Evolutionary conservation across 2,113 vertebrate species (phyloP), one percentile per base, ranked within the genome.

Genomic region (Ia io): DNA sequence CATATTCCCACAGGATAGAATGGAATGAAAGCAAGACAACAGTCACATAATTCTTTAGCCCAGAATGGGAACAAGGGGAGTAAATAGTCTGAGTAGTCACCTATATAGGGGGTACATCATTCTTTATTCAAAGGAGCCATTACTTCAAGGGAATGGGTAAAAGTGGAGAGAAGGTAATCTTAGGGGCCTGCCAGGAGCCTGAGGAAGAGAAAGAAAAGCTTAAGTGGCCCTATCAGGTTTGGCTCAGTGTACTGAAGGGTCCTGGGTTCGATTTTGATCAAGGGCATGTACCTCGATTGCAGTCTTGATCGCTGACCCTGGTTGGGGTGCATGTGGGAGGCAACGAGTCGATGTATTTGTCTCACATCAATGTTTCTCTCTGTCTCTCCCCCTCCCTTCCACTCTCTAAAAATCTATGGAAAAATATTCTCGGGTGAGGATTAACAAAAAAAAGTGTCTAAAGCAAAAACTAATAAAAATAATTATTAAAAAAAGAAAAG

Each of bases 121-220:
- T 88, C 40, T 47, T 88, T 85, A 83, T 51, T 88, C 61, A 74
- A 78, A 13, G 42, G 51, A 91, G 74, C 13, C 35, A 91, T 47
- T 82, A 44, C 61, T 23, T 74, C 76, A 95, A 91, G 11, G 65
- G 59, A 94, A 79, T 91, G 30, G 37, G 65, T 74, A 16, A 49
- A 91, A 94, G 32, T 83, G 22, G 53, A 63, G 32, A 86, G 51
- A 23, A 51, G 13, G 37, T 70, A 30, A 67, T 65, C 47, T 80
- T 53, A 53, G 65, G 32, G 61, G 53, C 25, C 44, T 92, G 40
- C 17, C 18, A 53, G 11, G 44, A 51, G 47, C 22, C 47, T 53
- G 51, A 95, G 47, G 73, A 95, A 84, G 65, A 87, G n/a, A 95
- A 91, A 94, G 7, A 67, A 92, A 95, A 79, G 47, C 25, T 95